Evolutionary conservation across 2,888 invertebrate genomes (phyloP), one percentile per base, ranked within the genome.

Genomic region (Dolomedes plantarius): DNA sequence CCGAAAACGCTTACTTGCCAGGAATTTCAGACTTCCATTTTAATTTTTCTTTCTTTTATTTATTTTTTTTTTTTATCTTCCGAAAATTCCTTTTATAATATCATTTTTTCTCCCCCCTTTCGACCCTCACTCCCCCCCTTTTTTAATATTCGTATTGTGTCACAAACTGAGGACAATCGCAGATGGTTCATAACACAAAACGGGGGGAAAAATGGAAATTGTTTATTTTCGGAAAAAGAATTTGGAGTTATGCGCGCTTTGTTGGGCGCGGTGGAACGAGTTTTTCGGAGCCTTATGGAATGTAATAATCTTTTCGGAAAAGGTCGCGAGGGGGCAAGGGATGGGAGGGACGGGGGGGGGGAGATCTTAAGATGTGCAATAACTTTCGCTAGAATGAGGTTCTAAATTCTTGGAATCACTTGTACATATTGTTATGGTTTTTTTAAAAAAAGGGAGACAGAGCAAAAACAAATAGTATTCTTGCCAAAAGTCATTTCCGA

Each of bases 31-130:
- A 32, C 32, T 69, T 50, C 27, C 56, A 31, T 69, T 77, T 77
- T 77, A 77, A 77, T 77, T 77, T 69, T 29, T 23, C 23, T 27
- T n/a, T n/a, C n/a, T 69, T 77, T 77, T 77, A 77, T 68, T 69
- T 77, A 65, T 19, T 16, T 13, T 27, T n/a, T n/a, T n/a, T n/a
- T n/a, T n/a, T n/a, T n/a, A 67, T 67, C 67, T n/a, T 67, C 27
- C 36, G 67, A 67, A 67, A 67, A 32, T 67, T 67, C 67, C 23
- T 67, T 67, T 67, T 36, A 36, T 67, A 67, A 36, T 67, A 32
- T 36, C 36, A 19, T 28, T 19, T 67, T 65, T 29, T 29, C 62
- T 7, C 5, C 62, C 62, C 23, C 27, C 62, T 23, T 62, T n/a
- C n/a, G n/a, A 7, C 11, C 36, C 36, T 36, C 6, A 2, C 13